These are phyloP conservation scores for Bubalus kerabau DNA, from an alignment of 2,113 vertebrate genomes.

Conservation along the genomic window DNA sequence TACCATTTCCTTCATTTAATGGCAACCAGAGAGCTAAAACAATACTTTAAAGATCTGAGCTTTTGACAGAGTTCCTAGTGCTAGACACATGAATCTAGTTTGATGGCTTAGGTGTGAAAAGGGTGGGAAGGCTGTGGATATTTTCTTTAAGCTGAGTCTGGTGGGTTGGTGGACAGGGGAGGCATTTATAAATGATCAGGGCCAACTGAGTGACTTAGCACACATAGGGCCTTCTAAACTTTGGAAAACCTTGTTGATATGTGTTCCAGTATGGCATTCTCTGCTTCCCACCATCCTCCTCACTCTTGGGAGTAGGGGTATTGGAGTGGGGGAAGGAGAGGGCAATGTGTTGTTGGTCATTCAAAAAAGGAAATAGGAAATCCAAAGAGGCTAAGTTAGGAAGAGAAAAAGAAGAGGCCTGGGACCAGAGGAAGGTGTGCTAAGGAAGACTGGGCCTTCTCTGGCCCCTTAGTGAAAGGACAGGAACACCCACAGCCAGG, in stretches of 20 bases:
- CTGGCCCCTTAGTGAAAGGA: neutral
- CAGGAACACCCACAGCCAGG: neutral
- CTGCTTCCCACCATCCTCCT: neutral
- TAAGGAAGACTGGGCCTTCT: neutral
- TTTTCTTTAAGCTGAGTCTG: neutral
- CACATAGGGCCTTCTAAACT: neutral
- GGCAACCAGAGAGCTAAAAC: neutral
- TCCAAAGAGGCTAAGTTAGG: neutral
- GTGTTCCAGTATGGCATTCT: neutral
- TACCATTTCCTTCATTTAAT: neutral
- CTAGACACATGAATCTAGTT: neutral
- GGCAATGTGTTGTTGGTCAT: neutral
- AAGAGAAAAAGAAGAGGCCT: neutral
- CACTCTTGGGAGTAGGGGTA: neutral
- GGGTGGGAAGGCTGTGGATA: neutral
- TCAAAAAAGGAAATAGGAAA: neutral
- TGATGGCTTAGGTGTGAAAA: neutral
- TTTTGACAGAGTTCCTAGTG: constrained; percentile 29
- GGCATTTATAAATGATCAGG: neutral
- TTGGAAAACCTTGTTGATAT: neutral
- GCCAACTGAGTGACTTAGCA: neutral
- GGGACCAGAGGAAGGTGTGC: neutral
- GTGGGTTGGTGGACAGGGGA: neutral
- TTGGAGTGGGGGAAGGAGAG: neutral
- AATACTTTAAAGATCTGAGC: neutral